Conservation (phyloP, 2,113 vertebrate species). For the Muntiacus reevesi region DNA sequence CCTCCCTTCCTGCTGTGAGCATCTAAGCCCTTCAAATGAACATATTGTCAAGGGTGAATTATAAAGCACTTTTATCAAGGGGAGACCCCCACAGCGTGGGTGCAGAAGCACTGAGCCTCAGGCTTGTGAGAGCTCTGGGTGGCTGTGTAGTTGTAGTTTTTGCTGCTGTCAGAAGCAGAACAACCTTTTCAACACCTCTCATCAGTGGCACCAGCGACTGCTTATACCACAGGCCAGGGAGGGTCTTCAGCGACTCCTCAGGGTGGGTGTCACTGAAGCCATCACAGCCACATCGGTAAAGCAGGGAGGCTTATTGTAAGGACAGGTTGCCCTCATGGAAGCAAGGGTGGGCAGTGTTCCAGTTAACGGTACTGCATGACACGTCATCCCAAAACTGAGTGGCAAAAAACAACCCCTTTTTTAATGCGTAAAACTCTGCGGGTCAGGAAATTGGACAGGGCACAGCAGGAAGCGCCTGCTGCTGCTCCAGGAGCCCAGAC, state of each 20-base stretch:
- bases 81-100: not conserved
- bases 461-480: not conserved
- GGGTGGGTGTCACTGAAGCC: not conserved
- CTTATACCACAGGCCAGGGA: not conserved
- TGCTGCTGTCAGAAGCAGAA: not conserved
- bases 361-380: fast-evolving
- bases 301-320: fast-evolving
- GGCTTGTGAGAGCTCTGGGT: not conserved
- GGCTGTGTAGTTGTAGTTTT: not conserved
- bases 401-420: not conserved
- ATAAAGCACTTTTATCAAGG: not conserved
- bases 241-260: not conserved
- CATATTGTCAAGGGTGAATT: not conserved
- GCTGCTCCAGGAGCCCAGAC: not conserved
- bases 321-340: fast-evolving
- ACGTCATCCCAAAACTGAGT: not conserved
- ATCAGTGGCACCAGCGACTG: fast-evolving
- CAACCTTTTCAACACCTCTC: not conserved
- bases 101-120: not conserved
- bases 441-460: not conserved
- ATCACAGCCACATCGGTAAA: not conserved
- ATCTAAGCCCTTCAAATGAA: not conserved
- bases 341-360: not conserved
- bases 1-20: not conserved
- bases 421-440: not conserved